phyloP scores from a whole-genome alignment of 2,888 invertebrate genomes.

The Cylloceria caligata region DNA sequence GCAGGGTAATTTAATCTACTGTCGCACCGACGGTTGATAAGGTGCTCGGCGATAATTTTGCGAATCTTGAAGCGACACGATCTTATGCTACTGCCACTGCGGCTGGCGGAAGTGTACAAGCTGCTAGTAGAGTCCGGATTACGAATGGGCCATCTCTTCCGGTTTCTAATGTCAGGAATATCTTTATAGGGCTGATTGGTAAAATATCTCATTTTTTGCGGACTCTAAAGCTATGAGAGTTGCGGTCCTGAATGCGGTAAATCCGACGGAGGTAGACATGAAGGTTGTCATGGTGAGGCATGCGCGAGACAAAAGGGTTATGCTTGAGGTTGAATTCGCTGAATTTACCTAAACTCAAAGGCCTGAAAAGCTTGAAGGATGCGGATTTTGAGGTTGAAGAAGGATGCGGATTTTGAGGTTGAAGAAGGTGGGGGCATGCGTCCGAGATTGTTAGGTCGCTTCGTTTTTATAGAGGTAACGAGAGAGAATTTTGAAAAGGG shows the following conservation, averaged over 20 bases:
- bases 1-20: background rate
- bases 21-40: background rate
- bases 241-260: background rate
- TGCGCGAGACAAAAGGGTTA: background rate
- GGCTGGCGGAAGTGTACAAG: background rate
- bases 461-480: background rate
- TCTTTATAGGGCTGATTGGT: background rate
- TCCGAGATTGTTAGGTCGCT: too few relatives aligned
- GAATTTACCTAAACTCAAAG: too few relatives aligned
- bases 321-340: background rate
- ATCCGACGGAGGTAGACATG: too few relatives aligned
- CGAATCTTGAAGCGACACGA: background rate
- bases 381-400: too few relatives aligned
- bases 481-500: background rate
- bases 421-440: background rate
- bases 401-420: background rate
- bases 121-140: background rate
- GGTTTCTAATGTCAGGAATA: background rate
- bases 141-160: too few relatives aligned
- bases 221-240: background rate
- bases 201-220: background rate
- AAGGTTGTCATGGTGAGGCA: too few relatives aligned
- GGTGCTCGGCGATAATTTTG: background rate
- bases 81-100: background rate
- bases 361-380: too few relatives aligned